Base-by-base conservation (phyloP, 2,113 vertebrate genomes). In the Elephantulus edwardii region DNA sequence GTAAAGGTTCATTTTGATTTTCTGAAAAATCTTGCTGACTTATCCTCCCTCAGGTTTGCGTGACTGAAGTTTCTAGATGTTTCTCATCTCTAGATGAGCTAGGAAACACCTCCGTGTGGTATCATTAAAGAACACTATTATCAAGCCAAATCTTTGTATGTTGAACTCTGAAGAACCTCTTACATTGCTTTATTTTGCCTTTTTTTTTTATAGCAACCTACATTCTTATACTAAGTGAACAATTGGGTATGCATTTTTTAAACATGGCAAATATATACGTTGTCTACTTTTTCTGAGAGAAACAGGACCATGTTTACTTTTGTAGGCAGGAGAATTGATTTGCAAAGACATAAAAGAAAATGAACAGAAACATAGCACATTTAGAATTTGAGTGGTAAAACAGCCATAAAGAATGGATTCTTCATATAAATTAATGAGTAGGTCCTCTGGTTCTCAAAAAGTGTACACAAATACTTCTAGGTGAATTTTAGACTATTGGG, bases 61-160 rank as follows among this genome's bases (percentile, higher is more conserved):
- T 14, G 33, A 58, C 5, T 94, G 62, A 88, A 87, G 78, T 82
- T 83, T 94, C 42, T 94, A 60, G 66, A 83, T 33, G 33, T n/a
- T 52, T 83, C 19, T 0, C 30, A 42, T 83, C 33, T 48, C 24
- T 87, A 62, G 82, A 38, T n/a, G 64, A 88, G 35, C 48, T 30
- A 82, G 86, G 56, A 81, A 35, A 8, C 56, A 71, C 50, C 19
- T 90, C 74, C 42, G 30, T 52, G 74, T 83, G 2, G 28, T 30
- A 50, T n/a, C 14, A 33, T 46, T 33, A 64, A 92, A 68, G 50
- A 88, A 26, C 38, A 54, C 66, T 24, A 2, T n/a, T 46, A 44
- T 50, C 44, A 44, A 83, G 80, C 46, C 79, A 80, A n/a, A 84
- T 85, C 26, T 85, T 58, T 38, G 48, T 64, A 77, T 70, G 74